Conservation (phyloP, 2,797 vertebrate genomes). For the Cuculus canorus region DNA sequence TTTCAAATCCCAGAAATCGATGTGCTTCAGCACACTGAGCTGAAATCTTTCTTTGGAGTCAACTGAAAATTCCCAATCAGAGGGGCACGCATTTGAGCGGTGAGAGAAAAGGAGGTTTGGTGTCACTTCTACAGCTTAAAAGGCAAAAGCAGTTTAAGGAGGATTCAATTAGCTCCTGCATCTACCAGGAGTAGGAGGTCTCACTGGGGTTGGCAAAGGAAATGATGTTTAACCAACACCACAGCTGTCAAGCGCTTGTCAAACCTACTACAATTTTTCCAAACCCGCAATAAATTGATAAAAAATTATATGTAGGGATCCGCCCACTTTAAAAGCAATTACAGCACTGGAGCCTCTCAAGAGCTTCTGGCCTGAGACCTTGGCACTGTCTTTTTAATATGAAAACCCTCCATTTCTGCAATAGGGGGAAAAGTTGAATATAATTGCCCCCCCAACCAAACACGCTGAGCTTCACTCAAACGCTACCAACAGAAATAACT, state of each 20-base stretch:
- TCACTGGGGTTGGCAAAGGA: constrained; percentile 49
- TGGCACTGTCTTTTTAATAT: background rate
- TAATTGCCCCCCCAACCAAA: background rate
- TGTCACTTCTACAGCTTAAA: constrained; percentile 24
- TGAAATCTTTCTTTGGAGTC: background rate
- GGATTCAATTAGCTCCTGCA: constrained; percentile 45
- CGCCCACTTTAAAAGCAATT: constrained; percentile 5
- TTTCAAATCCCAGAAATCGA: background rate
- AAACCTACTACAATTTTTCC: constrained; percentile 13
- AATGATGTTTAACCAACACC: constrained; percentile 55
- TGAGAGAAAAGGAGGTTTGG: background rate
- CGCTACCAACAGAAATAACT: accelerated
- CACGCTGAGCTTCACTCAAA: background rate
- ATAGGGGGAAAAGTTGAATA: background rate
- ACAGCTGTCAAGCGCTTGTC: constrained; percentile 53
- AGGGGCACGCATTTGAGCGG: background rate
- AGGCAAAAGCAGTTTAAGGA: constrained; percentile 20
- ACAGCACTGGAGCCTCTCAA: background rate
- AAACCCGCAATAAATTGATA: background rate
- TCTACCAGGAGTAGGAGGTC: constrained; percentile 31
- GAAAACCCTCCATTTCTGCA: background rate
- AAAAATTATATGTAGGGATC: background rate
- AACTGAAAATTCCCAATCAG: background rate
- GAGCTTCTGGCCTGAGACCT: background rate
- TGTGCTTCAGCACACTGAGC: background rate